Evolutionary conservation across 2,113 vertebrate species (phyloP).

Genomic region (Centrocercus urophasianus): DNA sequence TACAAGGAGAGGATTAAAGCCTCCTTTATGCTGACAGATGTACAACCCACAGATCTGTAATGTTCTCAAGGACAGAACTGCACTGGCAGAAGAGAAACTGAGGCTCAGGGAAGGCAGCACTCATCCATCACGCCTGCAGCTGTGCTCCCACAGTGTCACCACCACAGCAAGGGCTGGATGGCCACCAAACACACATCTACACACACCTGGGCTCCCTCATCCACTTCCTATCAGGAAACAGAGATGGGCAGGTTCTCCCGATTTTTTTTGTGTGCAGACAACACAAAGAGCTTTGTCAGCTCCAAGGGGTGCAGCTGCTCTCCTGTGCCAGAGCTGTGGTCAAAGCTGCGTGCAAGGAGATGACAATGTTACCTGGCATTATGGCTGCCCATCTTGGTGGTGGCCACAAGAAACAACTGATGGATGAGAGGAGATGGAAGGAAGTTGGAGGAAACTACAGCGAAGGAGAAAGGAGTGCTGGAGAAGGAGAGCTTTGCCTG

Average conservation of each 20-base stretch:
- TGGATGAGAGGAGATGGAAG: neutral
- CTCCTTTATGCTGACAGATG: neutral
- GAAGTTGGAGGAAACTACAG: neutral
- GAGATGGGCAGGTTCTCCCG: neutral
- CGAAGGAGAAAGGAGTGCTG: neutral
- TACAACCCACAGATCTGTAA: neutral
- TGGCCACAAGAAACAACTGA: neutral
- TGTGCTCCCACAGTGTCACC: neutral
- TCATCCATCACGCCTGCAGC: neutral
- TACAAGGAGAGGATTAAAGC: conserved; percentile 18
- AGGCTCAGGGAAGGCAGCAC: neutral
- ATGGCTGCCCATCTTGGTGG: neutral
- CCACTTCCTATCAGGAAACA: neutral
- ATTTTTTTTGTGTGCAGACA: neutral
- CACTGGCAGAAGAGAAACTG: neutral
- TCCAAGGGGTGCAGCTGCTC: neutral
- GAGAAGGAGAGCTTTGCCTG: neutral
- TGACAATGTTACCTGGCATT: neutral
- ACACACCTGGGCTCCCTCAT: neutral
- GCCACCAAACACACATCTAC: rapidly evolving
- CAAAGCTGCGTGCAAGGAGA: neutral
- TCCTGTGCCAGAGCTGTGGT: neutral
- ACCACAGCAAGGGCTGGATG: neutral
- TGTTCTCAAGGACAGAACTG: neutral
- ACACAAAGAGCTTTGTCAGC: neutral